Evolutionary conservation across 2,113 vertebrate species (phyloP).

Genomic region (Lethenteron reissneri): DNA sequence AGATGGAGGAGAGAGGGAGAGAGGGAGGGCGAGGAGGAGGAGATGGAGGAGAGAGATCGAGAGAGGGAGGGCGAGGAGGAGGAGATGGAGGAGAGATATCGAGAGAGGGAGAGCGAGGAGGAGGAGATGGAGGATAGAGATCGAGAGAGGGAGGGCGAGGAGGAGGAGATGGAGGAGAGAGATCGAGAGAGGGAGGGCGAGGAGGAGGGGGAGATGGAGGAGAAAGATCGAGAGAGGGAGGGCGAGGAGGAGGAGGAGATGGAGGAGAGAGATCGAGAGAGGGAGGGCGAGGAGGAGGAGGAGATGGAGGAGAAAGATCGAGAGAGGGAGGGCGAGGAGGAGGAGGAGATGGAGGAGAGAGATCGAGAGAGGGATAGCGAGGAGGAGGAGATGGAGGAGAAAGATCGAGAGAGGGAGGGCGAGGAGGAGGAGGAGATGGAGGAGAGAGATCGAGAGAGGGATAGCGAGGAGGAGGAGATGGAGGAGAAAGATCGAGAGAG

Average conservation of each 20-base stretch:
- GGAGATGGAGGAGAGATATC: too few relatives aligned
- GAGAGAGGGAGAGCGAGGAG: not conserved
- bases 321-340: not conserved
- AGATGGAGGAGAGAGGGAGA: slow-evolving; percentile 18
- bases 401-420: not conserved
- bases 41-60: too few relatives aligned
- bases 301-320: too few relatives aligned
- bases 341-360: too few relatives aligned
- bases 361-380: not conserved
- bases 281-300: not conserved
- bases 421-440: not conserved
- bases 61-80: too few relatives aligned
- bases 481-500: not conserved
- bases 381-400: not conserved
- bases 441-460: not conserved
- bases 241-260: not conserved
- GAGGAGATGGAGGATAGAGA: not conserved
- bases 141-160: not conserved
- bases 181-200: not conserved
- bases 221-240: not conserved
- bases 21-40: not conserved
- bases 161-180: not conserved
- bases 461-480: not conserved
- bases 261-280: not conserved
- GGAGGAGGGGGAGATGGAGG: too few relatives aligned